Base-by-base conservation (phyloP, 1,140 invertebrate genomes). In the Aleiodes sp. region DNA sequence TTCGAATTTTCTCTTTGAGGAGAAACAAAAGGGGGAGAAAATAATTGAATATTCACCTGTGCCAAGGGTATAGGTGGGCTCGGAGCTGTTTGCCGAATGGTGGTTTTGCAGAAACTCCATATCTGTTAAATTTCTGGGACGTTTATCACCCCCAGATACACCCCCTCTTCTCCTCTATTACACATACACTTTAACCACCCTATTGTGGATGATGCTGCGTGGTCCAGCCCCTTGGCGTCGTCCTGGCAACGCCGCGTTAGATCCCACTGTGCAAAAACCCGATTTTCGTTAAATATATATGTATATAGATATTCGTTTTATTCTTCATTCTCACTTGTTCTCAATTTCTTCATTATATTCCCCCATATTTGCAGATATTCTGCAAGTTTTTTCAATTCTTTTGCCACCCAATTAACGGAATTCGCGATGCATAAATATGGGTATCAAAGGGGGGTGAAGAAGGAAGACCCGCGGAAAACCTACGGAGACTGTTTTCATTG, bases 81-180 rank as follows among this genome's bases (percentile, higher is more conserved):
- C 85, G 77, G 84, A 82, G 84, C 78, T 86, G 84, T 81, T 86
- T 65, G 83, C 79, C 75, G 84, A 78, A 76, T 85, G 84, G 75
- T 86, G 85, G 84, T 83, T 86, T 79, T 85, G 85, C 72, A 86
- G 83, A 79, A 86, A 86, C 83, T 86, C 85, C 85, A 86, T 86
- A 81, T 85, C 85, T 80, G 78, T 74, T 74, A 82, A 85, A 80
- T 83, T 81, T 78, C 76, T 75, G 72, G 67, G 73, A 71, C 67
- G 76, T 79, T 73, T 79, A 71, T 72, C 79, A 31, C 77, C 82
- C 80, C 76, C 77, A 76, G 80, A 80, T 80, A 81, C 82, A 84
- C 80, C 80, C 79, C 77, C 78, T 77, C 76, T 29, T 33, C 63
- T 26, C 68, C 57, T 28, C 57, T 19, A 65, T 71, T 71, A n/a